Evolutionary conservation across 2,888 invertebrate genomes (phyloP), one percentile per base, ranked within the genome.

Genomic region (Prenolepis imparis): DNA sequence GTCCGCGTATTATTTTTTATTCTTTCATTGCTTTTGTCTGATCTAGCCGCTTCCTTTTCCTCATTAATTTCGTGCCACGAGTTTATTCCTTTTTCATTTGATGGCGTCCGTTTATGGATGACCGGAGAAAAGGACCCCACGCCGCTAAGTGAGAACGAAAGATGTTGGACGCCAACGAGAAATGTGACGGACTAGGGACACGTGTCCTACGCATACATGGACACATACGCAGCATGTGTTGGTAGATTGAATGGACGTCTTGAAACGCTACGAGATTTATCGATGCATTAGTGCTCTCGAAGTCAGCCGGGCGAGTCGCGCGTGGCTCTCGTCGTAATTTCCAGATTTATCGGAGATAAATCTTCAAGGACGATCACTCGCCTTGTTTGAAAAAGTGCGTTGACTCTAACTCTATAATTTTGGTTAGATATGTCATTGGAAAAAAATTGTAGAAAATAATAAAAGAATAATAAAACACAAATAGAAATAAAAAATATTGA

Each of bases 201-300:
- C 85, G 82, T 57, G 68, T 32, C 48, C 39, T n/a, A 28, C 57
- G 55, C 70, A 41, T 41, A 24, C 24, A 12, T 52, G 59, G 1
- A 15, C 18, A 73, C 28, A 15, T 5, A 63, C 61, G 48, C 57
- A 52, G 39, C 72, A 83, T 81, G 63, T 68, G 84, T 75, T 75
- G 48, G 75, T 68, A 24, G 32, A 39, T 55, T 77, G 77, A 84
- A 82, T 73, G 74, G 44, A 72, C 74, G 66, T 41, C 75, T 67
- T 61, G 67, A 74, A 48, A 74, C 41, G 44, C 72, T 63, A 32
- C 59, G 75, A 87, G 86, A 89, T 88, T 89, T 89, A 90, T 90
- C 87, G 89, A 88, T 77, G 88, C 89, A 88, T 88, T 86, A 89
- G 82, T 67, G 67, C 24, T 18, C 82, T 44, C 73, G 63, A 41